phyloP scores from a whole-genome alignment of 2,797 vertebrate species.

The Mormyrus hasselquistii region DNA sequence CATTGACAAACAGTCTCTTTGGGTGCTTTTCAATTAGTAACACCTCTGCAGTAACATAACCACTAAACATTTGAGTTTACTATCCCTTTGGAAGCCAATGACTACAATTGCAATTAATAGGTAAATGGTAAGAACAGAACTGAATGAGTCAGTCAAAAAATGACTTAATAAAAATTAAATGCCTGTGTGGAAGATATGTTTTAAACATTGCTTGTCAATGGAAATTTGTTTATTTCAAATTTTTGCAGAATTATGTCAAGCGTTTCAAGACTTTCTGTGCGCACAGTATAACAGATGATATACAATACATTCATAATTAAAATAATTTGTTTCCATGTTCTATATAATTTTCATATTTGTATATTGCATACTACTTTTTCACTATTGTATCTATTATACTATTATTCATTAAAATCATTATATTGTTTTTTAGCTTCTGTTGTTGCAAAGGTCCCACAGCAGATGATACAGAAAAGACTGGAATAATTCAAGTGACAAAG shows the following conservation, averaged over 20 bases:
- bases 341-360: not conserved
- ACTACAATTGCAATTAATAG: not conserved
- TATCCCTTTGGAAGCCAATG: not conserved
- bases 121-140: not conserved
- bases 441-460: not conserved
- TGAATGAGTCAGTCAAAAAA: not conserved
- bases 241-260: not conserved
- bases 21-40: not conserved
- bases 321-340: not conserved
- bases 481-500: not conserved
- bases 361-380: not conserved
- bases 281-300: not conserved
- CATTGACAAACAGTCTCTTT: not conserved
- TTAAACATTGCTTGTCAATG: not conserved
- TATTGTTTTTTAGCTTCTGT: not conserved
- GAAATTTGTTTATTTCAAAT: not conserved
- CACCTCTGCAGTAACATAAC: not conserved
- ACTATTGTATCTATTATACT: not conserved
- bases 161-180: not conserved
- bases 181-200: not conserved
- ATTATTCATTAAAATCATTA: not conserved
- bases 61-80: not conserved
- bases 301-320: not conserved
- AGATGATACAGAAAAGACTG: constrained; percentile 2
- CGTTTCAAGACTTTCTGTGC: not conserved